phyloP scores from a whole-genome alignment of 1,140 invertebrate genomes.

The Temnothorax longispinosus region DNA sequence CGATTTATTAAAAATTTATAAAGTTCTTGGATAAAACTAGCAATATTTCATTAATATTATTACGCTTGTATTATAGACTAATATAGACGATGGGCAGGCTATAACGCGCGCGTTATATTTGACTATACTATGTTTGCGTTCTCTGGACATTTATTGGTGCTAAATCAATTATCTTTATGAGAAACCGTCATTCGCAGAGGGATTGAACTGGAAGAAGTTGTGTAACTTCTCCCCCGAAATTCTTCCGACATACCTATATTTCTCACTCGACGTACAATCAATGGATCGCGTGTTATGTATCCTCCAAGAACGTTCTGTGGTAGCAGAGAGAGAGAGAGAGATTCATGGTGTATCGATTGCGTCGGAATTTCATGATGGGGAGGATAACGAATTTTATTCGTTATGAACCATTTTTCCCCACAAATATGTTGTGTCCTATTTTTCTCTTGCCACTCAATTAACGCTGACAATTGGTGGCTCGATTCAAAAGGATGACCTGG shows the following conservation, averaged over 20 bases:
- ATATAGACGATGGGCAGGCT: neutral
- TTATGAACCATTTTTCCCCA: constrained; percentile 23
- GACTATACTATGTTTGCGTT: neutral
- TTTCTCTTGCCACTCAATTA: constrained; percentile 53
- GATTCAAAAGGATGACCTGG: constrained; percentile 63
- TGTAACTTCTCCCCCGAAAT: neutral
- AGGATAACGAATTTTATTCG: constrained; percentile 44
- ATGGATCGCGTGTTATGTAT: constrained; percentile 8
- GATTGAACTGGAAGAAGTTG: neutral
- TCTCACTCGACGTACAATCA: neutral
- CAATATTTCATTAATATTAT: neutral
- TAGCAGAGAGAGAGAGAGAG: neutral
- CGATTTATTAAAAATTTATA: neutral
- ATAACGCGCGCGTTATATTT: neutral
- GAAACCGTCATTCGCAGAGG: neutral
- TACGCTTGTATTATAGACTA: neutral
- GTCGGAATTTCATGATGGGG: neutral
- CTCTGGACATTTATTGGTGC: neutral
- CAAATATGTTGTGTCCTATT: constrained; percentile 35
- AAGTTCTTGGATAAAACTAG: neutral
- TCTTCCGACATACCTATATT: neutral
- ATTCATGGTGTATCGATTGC: constrained; percentile 24
- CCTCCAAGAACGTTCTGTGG: neutral
- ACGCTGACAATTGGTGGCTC: constrained; percentile 56
- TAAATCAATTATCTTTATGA: constrained; percentile 19